Percentiles rank a stretch among this genome's conserved stretches.
Conservation (phyloP, 2,797 vertebrate species). For the Sorex maritimensis region DNA sequence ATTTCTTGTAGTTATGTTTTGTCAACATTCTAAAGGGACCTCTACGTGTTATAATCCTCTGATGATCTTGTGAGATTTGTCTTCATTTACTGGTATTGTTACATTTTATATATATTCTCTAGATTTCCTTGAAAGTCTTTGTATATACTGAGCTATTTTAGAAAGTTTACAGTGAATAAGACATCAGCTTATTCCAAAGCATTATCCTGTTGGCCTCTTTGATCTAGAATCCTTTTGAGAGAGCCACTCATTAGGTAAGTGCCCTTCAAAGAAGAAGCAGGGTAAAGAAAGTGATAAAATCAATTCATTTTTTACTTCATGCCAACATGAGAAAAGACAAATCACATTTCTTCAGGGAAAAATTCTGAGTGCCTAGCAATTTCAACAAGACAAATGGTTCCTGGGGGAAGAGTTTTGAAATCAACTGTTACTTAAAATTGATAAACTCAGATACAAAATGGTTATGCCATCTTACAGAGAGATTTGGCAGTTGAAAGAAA, state of each 20-base stretch:
- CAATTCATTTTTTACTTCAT: slow-evolving; percentile 75
- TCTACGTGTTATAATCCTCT: slow-evolving; percentile 83
- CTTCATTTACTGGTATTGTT: slow-evolving; percentile 88
- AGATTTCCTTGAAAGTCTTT: slow-evolving; percentile 74
- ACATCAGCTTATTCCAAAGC: slow-evolving; percentile 74
- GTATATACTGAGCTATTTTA: slow-evolving; percentile 84
- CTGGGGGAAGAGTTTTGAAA: slow-evolving; percentile 57
- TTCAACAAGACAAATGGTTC: slow-evolving; percentile 76
- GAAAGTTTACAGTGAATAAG: slow-evolving; percentile 81
- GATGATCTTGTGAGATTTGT: slow-evolving; percentile 81
- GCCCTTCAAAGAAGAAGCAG: slow-evolving; percentile 77
- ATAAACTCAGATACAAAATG: slow-evolving; percentile 82
- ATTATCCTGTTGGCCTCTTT: slow-evolving; percentile 81
- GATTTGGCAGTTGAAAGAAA: slow-evolving; percentile 45
- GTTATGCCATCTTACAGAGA: slow-evolving; percentile 74
- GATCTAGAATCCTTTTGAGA: slow-evolving; percentile 79
- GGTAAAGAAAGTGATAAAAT: slow-evolving; percentile 79
- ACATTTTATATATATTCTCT: slow-evolving; percentile 84
- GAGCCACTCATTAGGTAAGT: slow-evolving; percentile 82
- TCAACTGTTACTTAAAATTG: slow-evolving; percentile 84
- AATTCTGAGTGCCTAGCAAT: slow-evolving; percentile 73
- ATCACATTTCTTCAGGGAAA: slow-evolving; percentile 79
- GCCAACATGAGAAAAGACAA: slow-evolving; percentile 77
- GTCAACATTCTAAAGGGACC: slow-evolving; percentile 82
- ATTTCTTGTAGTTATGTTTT: slow-evolving; percentile 88